Evolutionary conservation across 2,888 invertebrate species (phyloP).

Genomic region (Anthrax anthrax): DNA sequence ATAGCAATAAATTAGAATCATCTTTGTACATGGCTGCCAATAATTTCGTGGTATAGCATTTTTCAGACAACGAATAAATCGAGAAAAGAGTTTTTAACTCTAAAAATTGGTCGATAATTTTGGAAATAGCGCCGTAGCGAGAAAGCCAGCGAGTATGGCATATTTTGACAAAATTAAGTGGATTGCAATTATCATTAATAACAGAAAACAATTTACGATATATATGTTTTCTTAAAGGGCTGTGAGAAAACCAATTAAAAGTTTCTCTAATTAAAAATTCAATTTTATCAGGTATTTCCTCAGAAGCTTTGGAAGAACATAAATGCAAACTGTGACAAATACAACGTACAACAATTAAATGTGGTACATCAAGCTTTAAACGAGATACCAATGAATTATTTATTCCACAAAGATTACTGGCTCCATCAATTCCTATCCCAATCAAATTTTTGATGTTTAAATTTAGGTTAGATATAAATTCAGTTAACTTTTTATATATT

Average conservation of each 20-base stretch:
- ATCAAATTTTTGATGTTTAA: neutral
- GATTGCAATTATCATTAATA: neutral
- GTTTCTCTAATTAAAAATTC: constrained; percentile 1
- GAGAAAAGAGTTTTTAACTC: neutral
- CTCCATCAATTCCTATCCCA: neutral
- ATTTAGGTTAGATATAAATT: too few species aligned
- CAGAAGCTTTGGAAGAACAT: neutral
- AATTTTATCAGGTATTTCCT: neutral
- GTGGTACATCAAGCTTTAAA: neutral
- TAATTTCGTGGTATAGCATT: too few species aligned
- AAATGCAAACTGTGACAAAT: neutral
- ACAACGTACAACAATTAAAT: neutral
- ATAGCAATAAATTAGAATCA: too few species aligned
- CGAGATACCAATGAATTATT: neutral
- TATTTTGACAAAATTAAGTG: neutral
- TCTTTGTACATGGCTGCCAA: too few species aligned
- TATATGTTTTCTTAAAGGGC: neutral
- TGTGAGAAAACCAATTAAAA: neutral
- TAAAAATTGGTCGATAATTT: neutral
- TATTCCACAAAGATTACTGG: neutral
- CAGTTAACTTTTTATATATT: too few species aligned
- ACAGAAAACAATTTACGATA: neutral
- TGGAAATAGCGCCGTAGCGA: neutral
- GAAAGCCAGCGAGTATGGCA: neutral
- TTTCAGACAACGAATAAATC: too few species aligned